Base-by-base conservation (phyloP, 2,113 vertebrate genomes). In the Syrmaticus mikado region DNA sequence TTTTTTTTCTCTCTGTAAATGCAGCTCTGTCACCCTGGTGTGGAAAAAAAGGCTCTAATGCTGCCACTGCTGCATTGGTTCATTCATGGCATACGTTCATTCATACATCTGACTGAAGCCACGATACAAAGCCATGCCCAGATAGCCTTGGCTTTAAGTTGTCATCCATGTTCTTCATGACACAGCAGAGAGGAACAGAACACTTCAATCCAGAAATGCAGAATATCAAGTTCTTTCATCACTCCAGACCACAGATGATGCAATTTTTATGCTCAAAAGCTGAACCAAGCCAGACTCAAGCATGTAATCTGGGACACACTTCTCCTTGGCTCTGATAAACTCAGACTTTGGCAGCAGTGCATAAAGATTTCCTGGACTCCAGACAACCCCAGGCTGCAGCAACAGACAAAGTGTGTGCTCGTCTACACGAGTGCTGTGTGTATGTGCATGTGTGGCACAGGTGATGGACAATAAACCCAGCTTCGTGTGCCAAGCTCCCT, bases 401-500 rank as follows among this genome's bases (percentile, higher is more conserved):
- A 83, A 45, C 2, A 96, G 76, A 83, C 76, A 46, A 57, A 88
- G 36, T 61, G 61, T 75, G 14, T 6, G 32, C 82, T 70, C 48
- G 45, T 66, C 92, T 60, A 50, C 84, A 46, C 25, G 87, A 19
- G 27, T 76, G 66, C 22, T 62, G 55, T 43, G 62, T 46, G 48
- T 28, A 38, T 46, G 40, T 84, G 66, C 58, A 48, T 84, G 90
- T 86, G 94, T 85, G 90, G 77, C 92, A 90, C 70, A 58, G 72
- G 46, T 58, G 81, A 55, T 4, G 52, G 64, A 75, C 93, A 86
- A 92, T 82, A 64, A 93, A 46, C 46, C 55, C 62, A 48, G 85
- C 57, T 58, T 20, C 24, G 32, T 75, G 96, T 95, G 97, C 95
- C 85, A 85, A n/a, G 28, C 74, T 85, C 27, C 52, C 40, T 65